phyloP scores from a whole-genome alignment of 1,140 invertebrate genomes.

The Anastrepha ludens region DNA sequence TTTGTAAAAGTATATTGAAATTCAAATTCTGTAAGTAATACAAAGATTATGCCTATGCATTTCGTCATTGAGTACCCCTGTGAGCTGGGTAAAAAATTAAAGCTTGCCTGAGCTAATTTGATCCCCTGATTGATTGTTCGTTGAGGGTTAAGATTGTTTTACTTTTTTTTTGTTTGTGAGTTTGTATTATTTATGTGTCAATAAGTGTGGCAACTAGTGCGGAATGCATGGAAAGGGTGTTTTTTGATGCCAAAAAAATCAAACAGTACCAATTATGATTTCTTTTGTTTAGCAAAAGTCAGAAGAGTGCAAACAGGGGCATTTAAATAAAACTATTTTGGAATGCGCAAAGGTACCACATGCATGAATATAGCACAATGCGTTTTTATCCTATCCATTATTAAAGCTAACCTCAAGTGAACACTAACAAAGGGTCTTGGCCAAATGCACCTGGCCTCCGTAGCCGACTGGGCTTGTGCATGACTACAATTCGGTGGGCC shows the following conservation, averaged over 20 bases:
- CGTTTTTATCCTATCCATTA: too few species aligned
- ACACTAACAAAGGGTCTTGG: too few species aligned
- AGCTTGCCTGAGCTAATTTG: slow-evolving; percentile 59
- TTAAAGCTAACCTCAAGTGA: too few species aligned
- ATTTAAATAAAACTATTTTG: background rate
- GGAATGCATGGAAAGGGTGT: background rate
- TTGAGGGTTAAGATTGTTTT: slow-evolving; percentile 15
- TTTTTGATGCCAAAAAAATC: background rate
- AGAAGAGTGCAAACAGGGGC: slow-evolving; percentile 24
- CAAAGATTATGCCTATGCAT: background rate
- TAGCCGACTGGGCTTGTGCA: too few species aligned
- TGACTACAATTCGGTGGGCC: too few species aligned
- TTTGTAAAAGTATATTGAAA: background rate
- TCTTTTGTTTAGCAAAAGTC: slow-evolving; percentile 18
- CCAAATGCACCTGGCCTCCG: too few species aligned
- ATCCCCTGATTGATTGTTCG: slow-evolving; percentile 43
- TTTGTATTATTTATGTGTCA: slow-evolving; percentile 36
- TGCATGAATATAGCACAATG: too few species aligned
- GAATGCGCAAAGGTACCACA: too few species aligned
- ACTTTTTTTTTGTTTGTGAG: background rate
- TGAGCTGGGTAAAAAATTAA: slow-evolving; percentile 59
- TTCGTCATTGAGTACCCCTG: background rate
- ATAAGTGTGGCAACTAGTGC: slow-evolving; percentile 7
- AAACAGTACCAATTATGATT: slow-evolving; percentile 9
- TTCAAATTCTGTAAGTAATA: background rate